Conservation (phyloP, 2,797 vertebrate genomes). For the Austrolebias charrua region DNA sequence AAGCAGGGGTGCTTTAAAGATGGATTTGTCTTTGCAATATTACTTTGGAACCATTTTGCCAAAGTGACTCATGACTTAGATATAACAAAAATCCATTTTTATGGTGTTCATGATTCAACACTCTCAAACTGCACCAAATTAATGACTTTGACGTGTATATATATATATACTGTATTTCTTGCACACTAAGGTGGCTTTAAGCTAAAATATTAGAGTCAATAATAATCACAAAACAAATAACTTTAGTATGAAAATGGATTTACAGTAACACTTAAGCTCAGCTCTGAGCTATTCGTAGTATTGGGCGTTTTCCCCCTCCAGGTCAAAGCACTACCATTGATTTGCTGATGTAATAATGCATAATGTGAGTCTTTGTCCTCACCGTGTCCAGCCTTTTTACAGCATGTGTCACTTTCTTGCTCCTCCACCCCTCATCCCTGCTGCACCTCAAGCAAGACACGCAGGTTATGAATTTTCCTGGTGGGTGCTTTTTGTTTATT, state of each 20-base stretch:
- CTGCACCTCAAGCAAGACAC: constrained; percentile 32
- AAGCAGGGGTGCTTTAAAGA: no score
- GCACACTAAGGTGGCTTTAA: no score
- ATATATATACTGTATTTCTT: no score
- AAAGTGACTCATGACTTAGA: no score
- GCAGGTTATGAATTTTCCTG: constrained; percentile 31
- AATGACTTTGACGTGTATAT: no score
- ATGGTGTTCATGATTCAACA: no score
- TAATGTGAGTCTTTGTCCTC: constrained; percentile 69
- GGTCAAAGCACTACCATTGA: constrained; percentile 59
- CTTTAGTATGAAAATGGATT: constrained; percentile 16
- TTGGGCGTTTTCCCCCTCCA: constrained; percentile 37
- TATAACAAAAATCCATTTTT: no score
- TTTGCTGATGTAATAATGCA: constrained; percentile 75
- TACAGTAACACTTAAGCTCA: constrained; percentile 10
- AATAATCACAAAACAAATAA: constrained; percentile 6
- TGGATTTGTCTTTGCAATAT: no score
- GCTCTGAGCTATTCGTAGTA: constrained; percentile 22
- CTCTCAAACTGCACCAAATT: no score
- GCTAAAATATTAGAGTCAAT: neutral
- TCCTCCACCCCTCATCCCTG: constrained; percentile 18
- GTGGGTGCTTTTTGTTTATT: constrained; percentile 16
- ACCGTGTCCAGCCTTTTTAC: constrained; percentile 47
- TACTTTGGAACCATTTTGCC: no score
- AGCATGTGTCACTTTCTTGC: constrained; percentile 44